Evolutionary conservation across 2,797 vertebrate genomes (phyloP).

Genomic region (Microctenopoma steveboyesi): DNA sequence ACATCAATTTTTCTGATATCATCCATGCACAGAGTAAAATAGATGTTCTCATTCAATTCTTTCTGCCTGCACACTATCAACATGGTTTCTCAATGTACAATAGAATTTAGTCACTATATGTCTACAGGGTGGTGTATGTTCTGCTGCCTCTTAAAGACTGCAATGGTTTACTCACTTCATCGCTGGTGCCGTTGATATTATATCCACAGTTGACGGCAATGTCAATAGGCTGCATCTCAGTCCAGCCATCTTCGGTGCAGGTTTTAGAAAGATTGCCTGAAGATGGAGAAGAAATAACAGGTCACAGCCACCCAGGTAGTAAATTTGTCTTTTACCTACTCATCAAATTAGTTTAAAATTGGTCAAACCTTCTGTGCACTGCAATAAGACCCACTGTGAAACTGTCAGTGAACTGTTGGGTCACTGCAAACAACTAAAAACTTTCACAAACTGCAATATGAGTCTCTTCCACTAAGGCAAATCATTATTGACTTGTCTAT

Average conservation of each 20-base stretch:
- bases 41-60: conserved; percentile 31
- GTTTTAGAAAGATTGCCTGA: conserved; percentile 92
- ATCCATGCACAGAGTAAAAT: conserved; percentile 34
- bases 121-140: background rate
- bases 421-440: conserved; percentile 13
- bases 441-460: background rate
- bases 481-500: conserved; percentile 27
- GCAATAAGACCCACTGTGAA: conserved; percentile 7
- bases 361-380: background rate
- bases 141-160: background rate
- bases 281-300: conserved; percentile 23
- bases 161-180: conserved; percentile 78
- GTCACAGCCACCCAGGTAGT: conserved; percentile 33
- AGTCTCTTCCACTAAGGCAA: conserved; percentile 7
- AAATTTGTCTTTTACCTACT: conserved; percentile 20
- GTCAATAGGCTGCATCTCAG: conserved; percentile 84
- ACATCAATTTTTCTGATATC: conserved; percentile 22
- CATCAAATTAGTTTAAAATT: conserved; percentile 13
- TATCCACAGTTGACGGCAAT: conserved; percentile 89
- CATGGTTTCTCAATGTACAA: conserved; percentile 21
- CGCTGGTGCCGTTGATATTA: conserved; percentile 80
- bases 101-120: conserved; percentile 22
- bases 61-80: conserved; percentile 41
- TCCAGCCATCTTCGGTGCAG: conserved; percentile 91
- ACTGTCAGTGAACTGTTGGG: conserved; percentile 7